These are phyloP conservation scores for Salmo trutta DNA, from an alignment of 2,797 vertebrate species.

Conservation along the genomic window DNA sequence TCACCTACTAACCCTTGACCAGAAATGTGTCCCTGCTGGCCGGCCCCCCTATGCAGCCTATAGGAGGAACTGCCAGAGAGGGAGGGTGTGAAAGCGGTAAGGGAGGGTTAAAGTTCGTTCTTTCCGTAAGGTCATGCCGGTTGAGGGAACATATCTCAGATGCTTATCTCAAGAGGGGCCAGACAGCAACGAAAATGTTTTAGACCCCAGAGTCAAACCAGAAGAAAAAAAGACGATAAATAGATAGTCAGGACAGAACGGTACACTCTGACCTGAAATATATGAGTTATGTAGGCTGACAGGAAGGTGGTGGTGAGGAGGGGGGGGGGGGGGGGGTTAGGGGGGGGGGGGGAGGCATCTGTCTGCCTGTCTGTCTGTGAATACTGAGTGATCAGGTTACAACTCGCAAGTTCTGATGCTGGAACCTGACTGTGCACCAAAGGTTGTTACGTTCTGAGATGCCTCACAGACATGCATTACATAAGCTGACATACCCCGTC, in stretches of 20 bases:
- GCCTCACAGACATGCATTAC: not conserved
- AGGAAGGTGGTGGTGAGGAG: not conserved
- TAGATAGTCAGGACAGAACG: not conserved
- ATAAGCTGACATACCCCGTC: not conserved
- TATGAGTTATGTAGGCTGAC: not conserved
- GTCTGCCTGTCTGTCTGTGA: too few species aligned
- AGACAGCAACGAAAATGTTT: too few species aligned
- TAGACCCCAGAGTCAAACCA: too few species aligned
- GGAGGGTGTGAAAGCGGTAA: not conserved
- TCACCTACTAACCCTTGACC: constrained; percentile 75
- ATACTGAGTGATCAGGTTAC: too few species aligned
- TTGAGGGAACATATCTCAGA: constrained; percentile 68
- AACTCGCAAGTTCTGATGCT: too few species aligned
- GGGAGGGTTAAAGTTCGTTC: constrained; percentile 24
- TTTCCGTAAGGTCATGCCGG: constrained; percentile 66
- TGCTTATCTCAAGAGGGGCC: constrained; percentile 54
- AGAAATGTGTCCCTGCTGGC: constrained; percentile 79
- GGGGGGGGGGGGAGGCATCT: not conserved
- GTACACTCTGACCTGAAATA: not conserved
- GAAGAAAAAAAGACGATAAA: too few species aligned
- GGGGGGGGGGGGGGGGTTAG: too few species aligned
- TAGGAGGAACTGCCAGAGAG: constrained; percentile 57
- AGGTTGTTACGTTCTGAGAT: too few species aligned
- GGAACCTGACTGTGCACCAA: not conserved
- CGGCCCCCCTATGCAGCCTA: constrained; percentile 58